Evolutionary conservation across 2,888 invertebrate genomes (phyloP), one percentile per base, ranked within the genome.

Genomic region (Athetis lepigone): DNA sequence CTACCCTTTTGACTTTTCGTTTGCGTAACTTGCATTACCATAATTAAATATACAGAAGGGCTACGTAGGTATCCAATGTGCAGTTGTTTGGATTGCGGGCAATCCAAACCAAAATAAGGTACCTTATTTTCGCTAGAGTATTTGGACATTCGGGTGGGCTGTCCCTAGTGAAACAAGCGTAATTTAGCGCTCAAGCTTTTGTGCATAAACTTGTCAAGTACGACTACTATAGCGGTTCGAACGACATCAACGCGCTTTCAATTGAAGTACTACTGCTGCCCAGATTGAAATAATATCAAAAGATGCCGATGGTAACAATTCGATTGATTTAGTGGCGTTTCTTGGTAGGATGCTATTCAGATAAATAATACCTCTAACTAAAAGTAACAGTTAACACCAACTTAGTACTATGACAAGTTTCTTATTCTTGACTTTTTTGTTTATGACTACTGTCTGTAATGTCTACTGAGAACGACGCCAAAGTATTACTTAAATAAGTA

Each of bases 171-270:
- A 82, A 77, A 84, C 82, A 83, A 85, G 76, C 61, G 74, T 77
- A 64, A 54, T 71, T 67, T 11, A 37, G 75, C 71, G 77, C 76
- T 71, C 75, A 71, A 85, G 84, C 84, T 87, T 86, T 86, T 83
- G 83, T 82, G 77, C 81, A 72, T 79, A 78, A 81, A 83, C 76
- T 85, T 85, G 85, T 88, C 88, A 88, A 89, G 88, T 88, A 87
- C 87, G 68, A 88, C 88, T 73, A 81, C 82, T 87, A 77, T 81
- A 80, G 75, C 33, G 3, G 76, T 73, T 73, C 67, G 81, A 79
- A 67, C 80, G 75, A 70, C 81, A 77, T 81, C 81, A 80, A 79
- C 78, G 73, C 77, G 78, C 75, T 80, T 81, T 81, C 81, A 83
- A 79, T n/a, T 80, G 77, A 83, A 78, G 80, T 76, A 75, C 79